Evolutionary conservation across 2,797 vertebrate species (phyloP).

Genomic region (Centropyge bicolor): DNA sequence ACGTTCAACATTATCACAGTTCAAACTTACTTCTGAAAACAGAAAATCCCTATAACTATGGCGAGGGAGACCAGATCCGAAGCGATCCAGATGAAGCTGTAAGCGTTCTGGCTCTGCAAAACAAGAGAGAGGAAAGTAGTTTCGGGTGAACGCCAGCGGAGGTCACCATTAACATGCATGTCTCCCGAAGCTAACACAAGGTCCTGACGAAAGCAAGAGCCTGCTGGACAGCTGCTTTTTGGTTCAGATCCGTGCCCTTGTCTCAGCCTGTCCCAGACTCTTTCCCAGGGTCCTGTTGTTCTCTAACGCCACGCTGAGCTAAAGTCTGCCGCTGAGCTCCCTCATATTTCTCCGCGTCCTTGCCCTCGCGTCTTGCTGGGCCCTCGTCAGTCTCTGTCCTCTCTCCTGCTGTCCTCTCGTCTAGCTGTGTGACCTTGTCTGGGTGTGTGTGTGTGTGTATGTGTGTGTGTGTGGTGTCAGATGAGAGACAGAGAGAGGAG

Average conservation of each 20-base stretch:
- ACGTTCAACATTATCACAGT: neutral
- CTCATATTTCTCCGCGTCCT: constrained; percentile 59
- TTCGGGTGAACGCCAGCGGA: constrained; percentile 65
- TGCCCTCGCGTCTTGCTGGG: constrained; percentile 65
- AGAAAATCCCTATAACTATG: constrained; percentile 91
- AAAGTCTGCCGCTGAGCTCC: constrained; percentile 52
- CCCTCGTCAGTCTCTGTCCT: constrained; percentile 69
- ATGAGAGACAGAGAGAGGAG: constrained; percentile 28
- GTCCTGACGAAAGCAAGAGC: neutral
- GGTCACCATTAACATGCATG: constrained; percentile 44
- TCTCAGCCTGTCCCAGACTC: constrained; percentile 46
- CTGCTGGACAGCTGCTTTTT: constrained; percentile 50
- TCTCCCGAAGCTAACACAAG: constrained; percentile 6
- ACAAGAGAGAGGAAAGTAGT: constrained; percentile 38
- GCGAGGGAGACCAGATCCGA: constrained; percentile 93
- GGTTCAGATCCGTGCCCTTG: constrained; percentile 49
- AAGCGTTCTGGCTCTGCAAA: constrained; percentile 92
- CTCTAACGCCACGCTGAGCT: constrained; percentile 58
- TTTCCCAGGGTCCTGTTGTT: constrained; percentile 60
- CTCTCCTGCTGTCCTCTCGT: constrained; percentile 68
- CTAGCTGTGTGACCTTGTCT: constrained; percentile 67
- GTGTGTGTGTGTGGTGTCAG: constrained; percentile 35
- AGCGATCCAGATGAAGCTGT: constrained; percentile 93
- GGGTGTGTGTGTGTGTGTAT: constrained; percentile 14
- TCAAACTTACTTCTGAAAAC: constrained; percentile 95